Evolutionary conservation across 92 coral and sea anemone genomes (phyloP), one percentile per base, ranked within the genome.

Genomic region (Parazoanthus swiftii): DNA sequence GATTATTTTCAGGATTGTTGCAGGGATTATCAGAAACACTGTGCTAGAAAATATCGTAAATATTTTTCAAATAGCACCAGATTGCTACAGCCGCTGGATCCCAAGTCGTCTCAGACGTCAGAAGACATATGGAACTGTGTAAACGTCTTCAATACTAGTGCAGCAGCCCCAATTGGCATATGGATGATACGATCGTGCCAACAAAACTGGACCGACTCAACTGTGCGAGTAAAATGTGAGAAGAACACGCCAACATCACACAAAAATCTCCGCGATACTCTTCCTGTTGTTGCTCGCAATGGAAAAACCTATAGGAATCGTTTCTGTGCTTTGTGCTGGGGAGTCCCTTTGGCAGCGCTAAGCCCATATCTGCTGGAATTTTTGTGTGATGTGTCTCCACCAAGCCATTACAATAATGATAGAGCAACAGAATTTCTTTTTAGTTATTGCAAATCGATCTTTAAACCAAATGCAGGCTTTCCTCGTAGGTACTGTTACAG

Each of bases 131-230:
- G 54, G 80, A 39, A 37, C 3, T 76, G 80, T 76, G 54, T 54
- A 54, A 2, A 14, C 4, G 59, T 76, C 9, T 39, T 37, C 21
- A n/a, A 18, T 37, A 42, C 48, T 39, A n/a, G 48, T 37, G 13
- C 1, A n/a, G 25, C 11, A 76, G 9, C 43, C 25, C 39, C 46
- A 3, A 20, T 39, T 39, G 79, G 79, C 8, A 83, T 73, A 10
- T 82, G 88, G 88, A 89, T 89, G 83, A 83, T 89, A 13, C 6
- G 66, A 3, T 81, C 77, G 25, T 89, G 91, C 51, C 91, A 38
- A 3, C 20, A 25, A 33, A 89, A 82, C 88, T 81, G n/a, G 43
- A 81, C 74, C 0, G 79, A 38, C 15, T 67, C 23, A 14, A 59
- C 42, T 21, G 35, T 76, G 35, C 37, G 21, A 8, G 0, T 3